Percentiles rank a stretch among this genome's conserved stretches.
These are phyloP conservation scores for Verasper variegatus DNA, from an alignment of 2,113 vertebrate genomes.

Conservation along the genomic window DNA sequence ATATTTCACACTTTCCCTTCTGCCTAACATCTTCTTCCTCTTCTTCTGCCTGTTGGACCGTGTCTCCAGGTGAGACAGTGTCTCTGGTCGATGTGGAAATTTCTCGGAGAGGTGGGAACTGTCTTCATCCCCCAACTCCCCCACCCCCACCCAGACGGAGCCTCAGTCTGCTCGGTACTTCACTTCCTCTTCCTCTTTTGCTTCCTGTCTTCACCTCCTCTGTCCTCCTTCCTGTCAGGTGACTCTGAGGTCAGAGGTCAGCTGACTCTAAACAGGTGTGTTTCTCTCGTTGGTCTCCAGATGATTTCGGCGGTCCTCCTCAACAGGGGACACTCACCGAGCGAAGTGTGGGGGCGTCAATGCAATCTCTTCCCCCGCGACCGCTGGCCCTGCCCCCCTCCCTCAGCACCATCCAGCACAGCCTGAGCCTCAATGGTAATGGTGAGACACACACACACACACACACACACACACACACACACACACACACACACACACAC, in stretches of 20 bases:
- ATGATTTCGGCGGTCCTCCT: conserved; percentile 88
- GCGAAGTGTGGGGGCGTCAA: conserved; percentile 85
- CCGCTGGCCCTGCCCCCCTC: conserved; percentile 88
- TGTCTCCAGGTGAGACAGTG: conserved; percentile 89
- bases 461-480: background rate
- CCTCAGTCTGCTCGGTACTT: conserved; percentile 93
- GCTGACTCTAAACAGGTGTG: background rate
- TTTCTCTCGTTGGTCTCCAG: conserved; percentile 72
- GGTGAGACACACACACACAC: conserved; percentile 48
- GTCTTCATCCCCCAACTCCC: conserved; percentile 91
- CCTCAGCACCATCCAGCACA: conserved; percentile 88
- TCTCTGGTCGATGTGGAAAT: conserved; percentile 95
- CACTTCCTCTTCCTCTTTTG: background rate
- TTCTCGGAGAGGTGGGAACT: conserved; percentile 86
- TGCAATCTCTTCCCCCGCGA: conserved; percentile 89
- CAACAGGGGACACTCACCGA: conserved; percentile 84
- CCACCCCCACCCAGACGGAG: conserved; percentile 92
- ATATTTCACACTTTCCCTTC: background rate
- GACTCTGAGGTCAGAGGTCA: background rate
- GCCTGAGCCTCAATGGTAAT: conserved; percentile 82
- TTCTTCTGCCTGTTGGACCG: background rate
- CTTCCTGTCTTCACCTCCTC: conserved; percentile 6
- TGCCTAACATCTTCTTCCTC: background rate
- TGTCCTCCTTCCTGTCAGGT: background rate
- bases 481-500: background rate